phyloP scores from a whole-genome alignment of 2,113 vertebrate species.

The Caretta caretta region DNA sequence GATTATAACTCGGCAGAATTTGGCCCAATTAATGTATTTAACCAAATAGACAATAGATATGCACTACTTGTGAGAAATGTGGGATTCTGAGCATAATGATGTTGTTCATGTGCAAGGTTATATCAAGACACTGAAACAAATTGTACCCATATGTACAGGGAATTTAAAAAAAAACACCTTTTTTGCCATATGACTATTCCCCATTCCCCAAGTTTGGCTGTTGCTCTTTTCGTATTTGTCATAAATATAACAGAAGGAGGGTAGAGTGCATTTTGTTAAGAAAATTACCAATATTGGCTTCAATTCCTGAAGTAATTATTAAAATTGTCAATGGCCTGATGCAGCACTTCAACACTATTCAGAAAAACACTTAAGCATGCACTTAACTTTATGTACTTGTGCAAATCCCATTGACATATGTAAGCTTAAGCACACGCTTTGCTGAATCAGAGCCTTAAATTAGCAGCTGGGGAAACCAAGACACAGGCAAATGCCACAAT shows the following conservation, averaged over 20 bases:
- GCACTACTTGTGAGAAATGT: not conserved
- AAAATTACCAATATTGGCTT: slow-evolving; percentile 58
- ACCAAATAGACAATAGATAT: not conserved
- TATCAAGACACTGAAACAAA: not conserved
- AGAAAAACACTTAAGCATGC: slow-evolving; percentile 44
- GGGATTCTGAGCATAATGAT: not conserved
- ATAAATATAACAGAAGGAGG: slow-evolving; percentile 51
- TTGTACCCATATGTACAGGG: slow-evolving; percentile 24
- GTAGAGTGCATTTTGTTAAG: slow-evolving; percentile 52
- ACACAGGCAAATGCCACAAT: not conserved
- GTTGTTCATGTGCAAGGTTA: slow-evolving; percentile 11
- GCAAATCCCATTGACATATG: slow-evolving; percentile 40
- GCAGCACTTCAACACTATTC: slow-evolving; percentile 24
- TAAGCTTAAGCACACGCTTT: slow-evolving; percentile 45
- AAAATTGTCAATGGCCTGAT: slow-evolving; percentile 47
- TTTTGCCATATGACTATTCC: not conserved
- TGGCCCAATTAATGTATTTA: not conserved
- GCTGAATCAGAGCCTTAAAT: slow-evolving; percentile 32
- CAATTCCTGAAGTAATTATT: slow-evolving; percentile 45
- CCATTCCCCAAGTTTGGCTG: not conserved
- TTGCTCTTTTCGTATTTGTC: slow-evolving; percentile 58
- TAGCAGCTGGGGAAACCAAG: slow-evolving; percentile 20
- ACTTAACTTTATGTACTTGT: slow-evolving; percentile 45
- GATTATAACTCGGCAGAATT: not conserved
- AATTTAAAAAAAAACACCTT: slow-evolving; percentile 7